Conservation (phyloP, 2,888 invertebrate species). For the Spodoptera picta region DNA sequence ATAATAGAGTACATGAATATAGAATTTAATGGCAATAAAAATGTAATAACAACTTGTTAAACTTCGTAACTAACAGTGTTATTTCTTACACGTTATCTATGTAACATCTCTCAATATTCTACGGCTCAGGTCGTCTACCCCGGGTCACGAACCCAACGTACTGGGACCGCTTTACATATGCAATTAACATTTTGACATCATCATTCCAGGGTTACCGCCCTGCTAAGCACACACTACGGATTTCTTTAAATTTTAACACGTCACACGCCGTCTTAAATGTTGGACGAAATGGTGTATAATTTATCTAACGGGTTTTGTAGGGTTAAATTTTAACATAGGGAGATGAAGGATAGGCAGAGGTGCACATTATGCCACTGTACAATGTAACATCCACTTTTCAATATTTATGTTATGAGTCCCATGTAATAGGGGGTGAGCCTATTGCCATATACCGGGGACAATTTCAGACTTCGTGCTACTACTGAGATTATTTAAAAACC, state of each 20-base stretch:
- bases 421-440: too few species aligned
- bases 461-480: too few species aligned
- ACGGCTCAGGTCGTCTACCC: slow-evolving; percentile 61
- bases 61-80: slow-evolving; percentile 8
- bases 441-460: too few species aligned
- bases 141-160: slow-evolving; percentile 60
- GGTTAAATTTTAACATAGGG: not conserved
- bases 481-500: too few species aligned
- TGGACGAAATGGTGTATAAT: slow-evolving; percentile 8
- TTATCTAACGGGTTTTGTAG: slow-evolving; percentile 16
- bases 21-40: too few species aligned
- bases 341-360: too few species aligned
- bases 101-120: slow-evolving; percentile 34
- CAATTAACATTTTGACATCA: slow-evolving; percentile 70
- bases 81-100: slow-evolving; percentile 21
- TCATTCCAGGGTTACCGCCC: slow-evolving; percentile 44
- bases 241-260: slow-evolving; percentile 46
- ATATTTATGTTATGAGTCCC: too few species aligned
- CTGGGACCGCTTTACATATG: slow-evolving; percentile 70
- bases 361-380: too few species aligned
- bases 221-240: slow-evolving; percentile 28
- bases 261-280: slow-evolving; percentile 7
- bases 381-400: too few species aligned
- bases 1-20: too few species aligned
- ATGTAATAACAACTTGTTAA: not conserved